Base-by-base conservation (phyloP, 2,888 invertebrate species). In the Drepanosiphum platanoidis region DNA sequence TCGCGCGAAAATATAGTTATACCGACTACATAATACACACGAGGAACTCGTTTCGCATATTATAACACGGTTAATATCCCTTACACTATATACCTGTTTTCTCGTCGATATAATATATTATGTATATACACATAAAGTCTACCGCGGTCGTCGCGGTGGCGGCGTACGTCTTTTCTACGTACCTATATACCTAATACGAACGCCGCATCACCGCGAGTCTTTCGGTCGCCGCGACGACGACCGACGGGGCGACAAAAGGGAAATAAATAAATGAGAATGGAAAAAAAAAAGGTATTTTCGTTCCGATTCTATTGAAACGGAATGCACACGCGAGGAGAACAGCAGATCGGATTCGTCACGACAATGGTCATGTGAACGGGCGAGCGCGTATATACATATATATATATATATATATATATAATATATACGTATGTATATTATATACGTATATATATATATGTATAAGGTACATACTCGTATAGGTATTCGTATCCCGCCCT, bases 301-400 rank as follows among this genome's bases (percentile, higher is more conserved):
- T 83, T 83, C 72, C 74, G 74, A 82, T 83, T 74, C 83, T 64
- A 83, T 83, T 83, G 74, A 66, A 75, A 66, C 68, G 75, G 84
- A 75, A 84, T 77, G 84, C 75, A 75, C 52, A 68, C n/a, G n/a
- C n/a, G n/a, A n/a, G n/a, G n/a, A n/a, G n/a, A n/a, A n/a, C n/a
- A 74, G 58, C 58, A 71, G 74, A 84, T 84, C 75, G 84, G 75
- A 84, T 84, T 75, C 74, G 30, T 84, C 75, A 84, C 84, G 77
- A 84, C 84, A 84, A 84, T 77, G 75, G 75, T 84, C 64, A 64
- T 66, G 66, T 52, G 75, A 75, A 66, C 64, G 61, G n/a, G n/a
- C n/a, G n/a, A n/a, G n/a, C 72, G 64, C 66, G 71, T 34, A 34
- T 61, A 52, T 22, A 52, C 52, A 22, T 52, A 52, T 52, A 18